phyloP scores from a whole-genome alignment of 1,140 invertebrate genomes.

The Rhizoglyphus robini region DNA sequence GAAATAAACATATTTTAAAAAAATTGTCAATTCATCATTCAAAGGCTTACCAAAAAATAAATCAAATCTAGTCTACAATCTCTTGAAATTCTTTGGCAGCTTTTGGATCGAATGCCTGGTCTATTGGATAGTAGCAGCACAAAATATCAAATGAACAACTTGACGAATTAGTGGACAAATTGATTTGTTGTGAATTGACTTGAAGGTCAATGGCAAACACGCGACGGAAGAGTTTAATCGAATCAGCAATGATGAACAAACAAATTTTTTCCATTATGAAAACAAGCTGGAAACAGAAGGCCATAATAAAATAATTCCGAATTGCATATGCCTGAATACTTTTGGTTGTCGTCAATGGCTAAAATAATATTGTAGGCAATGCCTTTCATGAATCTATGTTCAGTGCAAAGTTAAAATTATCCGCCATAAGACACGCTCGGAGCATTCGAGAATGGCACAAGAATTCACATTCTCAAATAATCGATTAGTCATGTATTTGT shows the following conservation, averaged over 20 bases:
- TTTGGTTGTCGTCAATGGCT: neutral
- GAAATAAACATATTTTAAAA: neutral
- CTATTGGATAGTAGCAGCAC: neutral
- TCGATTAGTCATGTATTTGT: slow-evolving; percentile 51
- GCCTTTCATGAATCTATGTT: neutral
- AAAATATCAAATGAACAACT: neutral
- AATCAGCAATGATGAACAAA: neutral
- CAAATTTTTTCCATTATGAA: neutral
- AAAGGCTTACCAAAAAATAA: neutral
- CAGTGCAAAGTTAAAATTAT: neutral
- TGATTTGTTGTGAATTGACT: neutral
- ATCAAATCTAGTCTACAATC: neutral
- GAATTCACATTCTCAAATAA: slow-evolving; percentile 46
- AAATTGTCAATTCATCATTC: neutral
- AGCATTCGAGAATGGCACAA: neutral
- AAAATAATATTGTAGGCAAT: neutral
- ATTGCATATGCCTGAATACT: neutral
- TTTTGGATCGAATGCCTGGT: neutral
- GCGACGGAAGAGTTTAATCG: neutral
- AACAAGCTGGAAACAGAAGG: neutral
- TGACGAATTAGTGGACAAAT: neutral
- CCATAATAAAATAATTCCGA: neutral
- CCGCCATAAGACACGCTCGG: neutral
- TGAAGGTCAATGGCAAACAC: neutral
- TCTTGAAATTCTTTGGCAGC: neutral